A percentile compares a stretch with the other conserved stretches of the same genome.
These are phyloP conservation scores for Lottia gigantea DNA, from an alignment of 2,888 invertebrate genomes.

Conservation along the genomic window DNA sequence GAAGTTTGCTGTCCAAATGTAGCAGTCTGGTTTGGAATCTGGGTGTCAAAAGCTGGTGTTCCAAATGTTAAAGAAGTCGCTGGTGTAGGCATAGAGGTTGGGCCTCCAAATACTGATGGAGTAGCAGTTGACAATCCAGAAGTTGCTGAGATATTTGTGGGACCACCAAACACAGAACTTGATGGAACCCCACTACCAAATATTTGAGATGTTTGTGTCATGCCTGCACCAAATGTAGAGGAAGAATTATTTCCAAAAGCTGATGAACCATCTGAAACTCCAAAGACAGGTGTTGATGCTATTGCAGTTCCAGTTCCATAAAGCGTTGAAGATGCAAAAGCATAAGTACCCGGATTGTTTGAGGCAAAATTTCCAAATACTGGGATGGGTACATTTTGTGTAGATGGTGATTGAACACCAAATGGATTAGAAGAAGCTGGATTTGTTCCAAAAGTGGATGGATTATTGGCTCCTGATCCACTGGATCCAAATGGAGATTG, in stretches of 20 bases:
- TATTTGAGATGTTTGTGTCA: slow-evolving; percentile 9
- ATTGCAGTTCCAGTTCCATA: slow-evolving; percentile 1
- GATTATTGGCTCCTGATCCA: not conserved
- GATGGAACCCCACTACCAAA: not conserved
- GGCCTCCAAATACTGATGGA: not conserved
- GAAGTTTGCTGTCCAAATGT: too few species aligned
- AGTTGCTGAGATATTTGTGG: not conserved
- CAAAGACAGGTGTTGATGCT: slow-evolving; percentile 13
- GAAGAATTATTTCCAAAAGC: not conserved
- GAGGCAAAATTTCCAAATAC: not conserved
- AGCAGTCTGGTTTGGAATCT: too few species aligned
- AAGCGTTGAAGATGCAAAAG: not conserved
- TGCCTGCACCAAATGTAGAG: slow-evolving; percentile 15
- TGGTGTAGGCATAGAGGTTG: slow-evolving; percentile 15
- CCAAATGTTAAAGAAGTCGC: too few species aligned
- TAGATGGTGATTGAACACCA: not conserved
- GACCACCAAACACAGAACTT: slow-evolving; percentile 11
- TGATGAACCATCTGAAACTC: slow-evolving; percentile 12
- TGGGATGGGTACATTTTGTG: not conserved
- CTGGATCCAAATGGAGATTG: not conserved
- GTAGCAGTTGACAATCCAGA: not conserved
- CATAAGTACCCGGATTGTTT: not conserved
- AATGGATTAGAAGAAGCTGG: not conserved
- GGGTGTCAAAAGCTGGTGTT: too few species aligned
- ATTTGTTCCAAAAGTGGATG: slow-evolving; percentile 10